Base-by-base conservation (phyloP, 2,888 invertebrate genomes). In the Drosophila mulleri region DNA sequence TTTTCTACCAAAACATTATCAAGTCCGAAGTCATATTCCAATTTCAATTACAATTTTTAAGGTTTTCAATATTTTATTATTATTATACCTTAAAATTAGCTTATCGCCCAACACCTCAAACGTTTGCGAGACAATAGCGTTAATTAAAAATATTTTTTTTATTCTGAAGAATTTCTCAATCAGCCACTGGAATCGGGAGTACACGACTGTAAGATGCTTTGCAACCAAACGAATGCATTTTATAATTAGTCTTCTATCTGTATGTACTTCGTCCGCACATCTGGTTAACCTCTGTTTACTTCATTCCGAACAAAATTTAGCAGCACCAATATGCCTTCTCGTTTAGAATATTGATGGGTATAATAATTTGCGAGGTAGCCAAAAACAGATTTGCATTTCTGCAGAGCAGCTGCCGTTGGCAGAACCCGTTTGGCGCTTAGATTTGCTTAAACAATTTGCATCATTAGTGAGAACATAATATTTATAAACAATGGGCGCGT, bases 371-470 rank as follows among this genome's bases (percentile, higher is more conserved):
- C 59, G 42, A 54, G 44, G 61, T 73, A 69, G 78, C 70, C 18
- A 29, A 29, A 62, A 44, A 18, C 12, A 73, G 54, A 72, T 72
- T 73, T 61, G 60, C 59, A 69, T 65, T 39, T 59, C 20, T 48
- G 23, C 23, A 52, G 14, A 60, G 42, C 62, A 71, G 48, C 52
- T 50, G 71, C 14, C 20, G 66, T 50, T 45, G 37, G 18, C 26
- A 57, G 9, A 75, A 57, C 76, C 26, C 35, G 74, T 78, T 76
- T 73, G 26, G 26, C 26, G 61, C 37, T 58, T 58, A 9, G 52
- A 72, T 78, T 78, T 72, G 72, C 20, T 67, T 67, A 69, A 69
- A 20, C 44, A 59, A 73, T 78, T 78, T 78, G 75, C 79, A 78
- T 78, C 67, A 78, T 80, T 67, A 79, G 58, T 60, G 6, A 48